These are phyloP conservation scores for Galeruca laticollis DNA, from an alignment of 2,888 invertebrate species.

Conservation along the genomic window DNA sequence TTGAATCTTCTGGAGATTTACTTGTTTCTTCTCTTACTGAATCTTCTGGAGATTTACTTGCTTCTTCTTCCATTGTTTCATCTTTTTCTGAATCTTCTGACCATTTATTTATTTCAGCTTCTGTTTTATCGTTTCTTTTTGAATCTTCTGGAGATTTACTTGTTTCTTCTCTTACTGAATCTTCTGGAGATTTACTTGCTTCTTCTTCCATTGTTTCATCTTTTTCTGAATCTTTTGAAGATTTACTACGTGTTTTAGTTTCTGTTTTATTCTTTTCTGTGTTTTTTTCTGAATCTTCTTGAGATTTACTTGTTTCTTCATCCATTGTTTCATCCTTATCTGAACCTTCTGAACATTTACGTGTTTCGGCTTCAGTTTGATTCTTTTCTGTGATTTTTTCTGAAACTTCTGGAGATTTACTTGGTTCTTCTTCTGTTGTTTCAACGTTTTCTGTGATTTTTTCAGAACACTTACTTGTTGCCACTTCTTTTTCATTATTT, in stretches of 20 bases:
- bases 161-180: slow-evolving; percentile 3
- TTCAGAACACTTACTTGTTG: neutral
- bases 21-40: slow-evolving; percentile 1
- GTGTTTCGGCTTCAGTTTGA: neutral
- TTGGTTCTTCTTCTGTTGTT: too few relatives aligned
- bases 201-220: neutral
- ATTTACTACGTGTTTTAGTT: neutral
- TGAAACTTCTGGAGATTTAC: too few relatives aligned
- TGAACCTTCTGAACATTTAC: neutral
- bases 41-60: slow-evolving; percentile 1
- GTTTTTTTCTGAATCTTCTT: neutral
- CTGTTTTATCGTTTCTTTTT: neutral
- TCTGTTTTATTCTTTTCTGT: neutral
- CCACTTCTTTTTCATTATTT: neutral
- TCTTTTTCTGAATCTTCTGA: neutral
- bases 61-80: neutral
- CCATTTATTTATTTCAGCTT: neutral
- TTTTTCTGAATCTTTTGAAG: neutral
- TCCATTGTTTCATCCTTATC: slow-evolving; percentile 26
- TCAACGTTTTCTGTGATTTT: slow-evolving; percentile 2
- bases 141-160: neutral
- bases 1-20: neutral
- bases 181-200: neutral
- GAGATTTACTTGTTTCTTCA: too few relatives aligned
- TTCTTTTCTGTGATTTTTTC: too few relatives aligned